phyloP scores from a whole-genome alignment of 37 sponge, comb jelly and placozoan genomes.

The Halichondria panicea region DNA sequence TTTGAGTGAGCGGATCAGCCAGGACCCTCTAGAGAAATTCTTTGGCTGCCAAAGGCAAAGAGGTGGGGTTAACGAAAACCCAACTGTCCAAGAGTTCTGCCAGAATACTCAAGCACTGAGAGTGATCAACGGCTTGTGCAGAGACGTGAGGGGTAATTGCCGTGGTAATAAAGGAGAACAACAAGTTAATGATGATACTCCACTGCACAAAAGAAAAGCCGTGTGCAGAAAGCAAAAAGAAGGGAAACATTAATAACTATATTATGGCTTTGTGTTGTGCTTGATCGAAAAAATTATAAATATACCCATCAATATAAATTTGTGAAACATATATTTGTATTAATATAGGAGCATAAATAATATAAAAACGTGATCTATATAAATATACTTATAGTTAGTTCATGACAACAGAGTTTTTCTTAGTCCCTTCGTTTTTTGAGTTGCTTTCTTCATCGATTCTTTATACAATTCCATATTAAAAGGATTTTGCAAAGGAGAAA shows the following conservation, averaged over 20 bases:
- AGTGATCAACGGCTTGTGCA: constrained; percentile 30
- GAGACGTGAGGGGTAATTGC: constrained; percentile 30
- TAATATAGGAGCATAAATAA: no score
- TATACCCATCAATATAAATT: no score
- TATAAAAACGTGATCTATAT: no score
- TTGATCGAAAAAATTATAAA: no score
- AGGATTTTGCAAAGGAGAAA: constrained; percentile 32
- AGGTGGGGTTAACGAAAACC: constrained; percentile 43
- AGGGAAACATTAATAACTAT: not conserved
- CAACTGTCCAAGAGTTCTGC: constrained; percentile 47
- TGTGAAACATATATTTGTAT: no score
- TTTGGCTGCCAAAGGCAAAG: constrained; percentile 49
- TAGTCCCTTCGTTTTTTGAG: constrained; percentile 44
- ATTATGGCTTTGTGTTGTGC: no score
- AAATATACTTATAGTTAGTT: no score
- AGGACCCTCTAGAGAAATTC: constrained; percentile 54
- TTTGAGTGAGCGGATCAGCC: constrained; percentile 32
- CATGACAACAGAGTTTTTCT: constrained; percentile 6
- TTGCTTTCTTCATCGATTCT: constrained; percentile 20
- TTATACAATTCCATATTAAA: constrained; percentile 48
- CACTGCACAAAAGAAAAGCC: constrained; percentile 8
- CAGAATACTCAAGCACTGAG: constrained; percentile 51
- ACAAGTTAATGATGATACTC: constrained; percentile 1
- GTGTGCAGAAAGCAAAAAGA: not conserved
- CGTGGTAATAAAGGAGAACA: constrained; percentile 26